Percentiles rank a stretch among this genome's conserved stretches.
Evolutionary conservation across 2,888 invertebrate genomes (phyloP).

Genomic region (Chloroclysta siterata): DNA sequence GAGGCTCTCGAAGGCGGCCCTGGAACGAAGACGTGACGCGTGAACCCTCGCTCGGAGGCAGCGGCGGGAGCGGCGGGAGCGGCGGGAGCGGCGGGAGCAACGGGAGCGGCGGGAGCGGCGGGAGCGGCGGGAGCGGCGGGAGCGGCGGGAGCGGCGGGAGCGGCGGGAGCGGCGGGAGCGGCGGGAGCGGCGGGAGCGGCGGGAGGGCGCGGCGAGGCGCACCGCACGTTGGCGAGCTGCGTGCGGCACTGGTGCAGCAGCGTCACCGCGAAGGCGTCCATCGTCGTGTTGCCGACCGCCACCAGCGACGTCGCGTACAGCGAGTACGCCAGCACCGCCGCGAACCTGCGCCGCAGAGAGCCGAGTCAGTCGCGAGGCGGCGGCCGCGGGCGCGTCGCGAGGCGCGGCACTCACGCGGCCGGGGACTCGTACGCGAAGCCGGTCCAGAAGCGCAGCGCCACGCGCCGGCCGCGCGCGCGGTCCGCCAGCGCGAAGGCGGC

Average conservation of each 20-base stretch:
- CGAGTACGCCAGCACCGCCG: constrained; percentile 62
- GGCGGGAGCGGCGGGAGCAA: too few species aligned
- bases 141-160: too few species aligned
- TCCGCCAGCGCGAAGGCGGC: constrained; percentile 51
- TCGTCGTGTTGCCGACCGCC: constrained; percentile 75
- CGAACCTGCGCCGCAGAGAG: constrained; percentile 54
- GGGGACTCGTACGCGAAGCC: constrained; percentile 41
- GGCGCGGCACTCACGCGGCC: constrained; percentile 4
- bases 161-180: too few species aligned
- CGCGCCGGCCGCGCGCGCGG: constrained; percentile 45
- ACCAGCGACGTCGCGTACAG: constrained; percentile 71
- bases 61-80: too few species aligned
- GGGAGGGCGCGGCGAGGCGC: too few species aligned
- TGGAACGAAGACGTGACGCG: neutral
- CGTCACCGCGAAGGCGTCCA: constrained; percentile 75
- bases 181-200: too few species aligned
- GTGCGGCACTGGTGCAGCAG: constrained; percentile 69
- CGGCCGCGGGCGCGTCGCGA: neutral
- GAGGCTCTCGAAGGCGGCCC: neutral
- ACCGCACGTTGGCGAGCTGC: constrained; percentile 70
- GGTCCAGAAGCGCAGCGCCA: constrained; percentile 54
- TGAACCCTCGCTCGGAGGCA: neutral
- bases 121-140: too few species aligned
- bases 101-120: too few species aligned
- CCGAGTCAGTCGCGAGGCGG: too few species aligned